Conservation (phyloP, 2,113 vertebrate species). For the Strix uralensis region DNA sequence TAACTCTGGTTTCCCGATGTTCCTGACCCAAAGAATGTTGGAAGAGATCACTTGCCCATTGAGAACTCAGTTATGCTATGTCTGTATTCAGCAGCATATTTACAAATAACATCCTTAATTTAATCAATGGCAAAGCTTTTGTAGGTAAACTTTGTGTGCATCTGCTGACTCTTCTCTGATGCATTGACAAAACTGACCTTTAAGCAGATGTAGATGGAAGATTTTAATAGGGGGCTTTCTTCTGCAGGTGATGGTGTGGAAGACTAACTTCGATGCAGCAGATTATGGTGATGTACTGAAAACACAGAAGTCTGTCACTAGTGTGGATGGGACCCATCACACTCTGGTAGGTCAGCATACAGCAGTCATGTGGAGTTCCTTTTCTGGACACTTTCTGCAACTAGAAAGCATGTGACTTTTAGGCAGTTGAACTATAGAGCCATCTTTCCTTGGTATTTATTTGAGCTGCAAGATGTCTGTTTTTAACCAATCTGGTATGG, state of each 20-base stretch:
- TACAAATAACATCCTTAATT: neutral
- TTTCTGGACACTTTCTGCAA: neutral
- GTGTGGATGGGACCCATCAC: slow-evolving; percentile 7
- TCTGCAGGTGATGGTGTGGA: slow-evolving; percentile 94
- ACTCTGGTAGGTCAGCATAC: slow-evolving; percentile 43
- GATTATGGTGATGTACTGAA: slow-evolving; percentile 70
- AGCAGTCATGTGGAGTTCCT: neutral
- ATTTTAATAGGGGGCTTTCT: neutral
- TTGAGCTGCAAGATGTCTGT: neutral
- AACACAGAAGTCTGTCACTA: slow-evolving; percentile 43
- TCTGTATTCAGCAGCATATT: neutral
- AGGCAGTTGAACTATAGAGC: neutral
- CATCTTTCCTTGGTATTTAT: neutral
- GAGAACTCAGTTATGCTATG: neutral
- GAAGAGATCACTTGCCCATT: neutral
- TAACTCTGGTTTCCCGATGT: neutral
- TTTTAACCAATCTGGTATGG: neutral
- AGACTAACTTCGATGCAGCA: slow-evolving; percentile 86
- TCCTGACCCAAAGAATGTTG: neutral
- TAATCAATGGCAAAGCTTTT: neutral
- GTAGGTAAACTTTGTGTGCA: neutral
- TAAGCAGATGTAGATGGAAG: neutral
- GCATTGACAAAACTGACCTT: neutral
- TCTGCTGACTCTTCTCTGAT: neutral
- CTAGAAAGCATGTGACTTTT: neutral